Percentiles rank a stretch among this genome's conserved stretches.
phyloP scores from a whole-genome alignment of 2,797 vertebrate species.

The Petrocephalus schoutedeni region DNA sequence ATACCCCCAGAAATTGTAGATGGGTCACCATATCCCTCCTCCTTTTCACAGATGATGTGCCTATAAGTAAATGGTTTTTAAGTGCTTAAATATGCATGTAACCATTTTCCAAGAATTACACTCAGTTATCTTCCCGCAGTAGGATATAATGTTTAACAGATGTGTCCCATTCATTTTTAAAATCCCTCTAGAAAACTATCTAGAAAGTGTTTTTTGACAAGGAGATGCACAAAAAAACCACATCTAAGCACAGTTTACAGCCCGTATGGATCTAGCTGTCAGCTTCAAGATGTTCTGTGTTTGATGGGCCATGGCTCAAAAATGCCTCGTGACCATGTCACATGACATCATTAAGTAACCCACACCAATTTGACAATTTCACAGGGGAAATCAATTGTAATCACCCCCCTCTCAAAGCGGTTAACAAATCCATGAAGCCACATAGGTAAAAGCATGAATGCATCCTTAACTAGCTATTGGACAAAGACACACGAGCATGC shows the following conservation, averaged over 20 bases:
- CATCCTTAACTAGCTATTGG: neutral
- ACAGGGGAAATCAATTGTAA: neutral
- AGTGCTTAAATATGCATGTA: neutral
- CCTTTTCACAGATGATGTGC: neutral
- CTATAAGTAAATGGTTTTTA: neutral
- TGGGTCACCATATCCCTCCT: neutral
- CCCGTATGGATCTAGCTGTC: slow-evolving; percentile 1
- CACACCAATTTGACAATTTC: neutral
- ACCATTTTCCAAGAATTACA: neutral
- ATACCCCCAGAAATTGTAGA: neutral
- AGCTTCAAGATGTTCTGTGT: neutral
- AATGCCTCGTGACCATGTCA: neutral
- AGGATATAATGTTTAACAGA: neutral
- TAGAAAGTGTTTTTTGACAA: neutral
- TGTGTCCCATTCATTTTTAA: neutral
- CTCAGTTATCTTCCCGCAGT: neutral
- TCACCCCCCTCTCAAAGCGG: neutral
- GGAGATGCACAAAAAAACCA: neutral
- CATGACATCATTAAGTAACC: neutral
- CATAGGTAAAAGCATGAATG: neutral
- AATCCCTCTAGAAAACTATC: neutral
- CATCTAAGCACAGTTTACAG: neutral
- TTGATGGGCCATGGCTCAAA: neutral
- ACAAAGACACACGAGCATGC: neutral
- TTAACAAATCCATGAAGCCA: neutral